These are phyloP conservation scores for Synanthedon myopaeformis DNA, from an alignment of 2,888 invertebrate species.

Conservation along the genomic window DNA sequence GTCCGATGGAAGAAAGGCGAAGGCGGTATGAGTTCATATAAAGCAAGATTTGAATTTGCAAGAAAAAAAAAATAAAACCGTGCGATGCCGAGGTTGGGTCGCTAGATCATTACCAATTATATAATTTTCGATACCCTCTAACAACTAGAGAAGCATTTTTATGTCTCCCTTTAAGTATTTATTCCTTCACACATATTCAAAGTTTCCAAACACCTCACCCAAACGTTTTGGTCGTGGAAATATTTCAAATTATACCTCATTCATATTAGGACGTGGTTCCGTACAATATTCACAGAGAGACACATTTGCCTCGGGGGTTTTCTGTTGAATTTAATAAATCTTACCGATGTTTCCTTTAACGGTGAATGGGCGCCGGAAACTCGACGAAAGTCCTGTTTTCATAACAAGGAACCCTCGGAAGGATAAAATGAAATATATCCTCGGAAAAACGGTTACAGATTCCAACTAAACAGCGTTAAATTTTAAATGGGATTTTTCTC, in stretches of 20 bases:
- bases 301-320: constrained; percentile 12
- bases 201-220: too few species aligned
- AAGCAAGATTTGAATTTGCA: not conserved
- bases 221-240: not conserved
- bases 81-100: too few species aligned
- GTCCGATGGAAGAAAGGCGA: too few species aligned
- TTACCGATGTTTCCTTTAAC: constrained; percentile 32
- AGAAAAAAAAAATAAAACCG: too few species aligned
- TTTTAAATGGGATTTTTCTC: constrained; percentile 15
- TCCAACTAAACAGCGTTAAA: constrained; percentile 21
- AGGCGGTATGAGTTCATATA: too few species aligned
- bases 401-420: constrained; percentile 29
- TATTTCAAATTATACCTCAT: constrained; percentile 2
- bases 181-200: too few species aligned
- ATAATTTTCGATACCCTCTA: too few species aligned
- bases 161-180: too few species aligned
- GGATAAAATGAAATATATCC: constrained; percentile 35
- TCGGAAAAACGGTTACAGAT: constrained; percentile 11
- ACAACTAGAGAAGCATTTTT: too few species aligned
- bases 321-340: constrained; percentile 45
- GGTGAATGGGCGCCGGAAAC: constrained; percentile 29
- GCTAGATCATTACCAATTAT: too few species aligned
- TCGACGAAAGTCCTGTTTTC: constrained; percentile 31
- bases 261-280: not conserved
- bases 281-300: not conserved